Conservation (phyloP, 2,888 invertebrate species). For the Acronicta psi region DNA sequence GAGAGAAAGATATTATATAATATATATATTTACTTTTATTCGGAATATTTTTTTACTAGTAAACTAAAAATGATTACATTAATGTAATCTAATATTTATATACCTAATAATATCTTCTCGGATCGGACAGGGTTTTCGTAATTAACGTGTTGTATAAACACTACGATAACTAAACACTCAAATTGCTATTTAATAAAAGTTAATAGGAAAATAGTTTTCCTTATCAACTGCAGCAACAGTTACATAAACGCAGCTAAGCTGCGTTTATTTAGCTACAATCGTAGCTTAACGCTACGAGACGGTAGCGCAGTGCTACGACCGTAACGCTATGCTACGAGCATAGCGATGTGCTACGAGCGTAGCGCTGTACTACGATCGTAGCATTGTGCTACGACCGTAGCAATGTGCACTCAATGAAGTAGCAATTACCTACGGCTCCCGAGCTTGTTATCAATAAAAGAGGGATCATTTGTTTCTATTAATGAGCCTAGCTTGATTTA, state of each 20-base stretch:
- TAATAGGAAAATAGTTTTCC: conserved; percentile 38
- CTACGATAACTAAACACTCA: conserved; percentile 21
- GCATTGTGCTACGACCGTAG: conserved; percentile 26
- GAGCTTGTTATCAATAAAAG: conserved; percentile 49
- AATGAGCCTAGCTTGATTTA: conserved; percentile 44
- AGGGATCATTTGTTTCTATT: conserved; percentile 48
- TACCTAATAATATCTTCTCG: no score
- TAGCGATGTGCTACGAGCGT: no score
- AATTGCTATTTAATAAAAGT: conserved; percentile 35
- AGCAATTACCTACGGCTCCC: conserved; percentile 41
- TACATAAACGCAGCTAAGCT: no score
- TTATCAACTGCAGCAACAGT: conserved; percentile 38
- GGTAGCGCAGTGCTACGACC: conserved; percentile 37
- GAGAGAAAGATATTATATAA: no score
- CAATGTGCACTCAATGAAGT: conserved; percentile 37
- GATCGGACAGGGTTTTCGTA: no score
- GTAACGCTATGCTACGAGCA: no score
- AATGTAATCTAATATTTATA: no score
- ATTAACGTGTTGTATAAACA: no score
- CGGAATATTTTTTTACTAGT: no score
- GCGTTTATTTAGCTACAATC: conserved; percentile 30
- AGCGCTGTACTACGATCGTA: neutral
- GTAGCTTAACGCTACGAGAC: no score
- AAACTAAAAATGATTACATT: no score
- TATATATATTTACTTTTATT: no score